Evolutionary conservation across 2,113 vertebrate genomes (phyloP).

Genomic region (Cephalopholis sonnerati): DNA sequence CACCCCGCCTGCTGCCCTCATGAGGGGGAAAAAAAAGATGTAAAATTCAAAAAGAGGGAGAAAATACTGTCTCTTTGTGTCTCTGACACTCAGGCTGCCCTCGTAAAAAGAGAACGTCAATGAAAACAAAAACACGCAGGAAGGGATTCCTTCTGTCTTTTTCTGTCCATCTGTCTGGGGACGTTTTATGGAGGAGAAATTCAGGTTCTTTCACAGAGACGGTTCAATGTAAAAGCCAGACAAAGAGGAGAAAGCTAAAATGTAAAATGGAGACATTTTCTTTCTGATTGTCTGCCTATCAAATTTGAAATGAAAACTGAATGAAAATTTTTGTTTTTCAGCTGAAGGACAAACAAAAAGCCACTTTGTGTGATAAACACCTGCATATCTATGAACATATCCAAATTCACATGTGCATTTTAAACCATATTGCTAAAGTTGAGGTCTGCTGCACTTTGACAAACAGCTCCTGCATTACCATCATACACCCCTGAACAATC

Average conservation of each 20-base stretch:
- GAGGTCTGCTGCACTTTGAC: background rate
- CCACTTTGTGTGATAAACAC: background rate
- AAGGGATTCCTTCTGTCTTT: slow-evolving; percentile 42
- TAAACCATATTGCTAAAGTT: background rate
- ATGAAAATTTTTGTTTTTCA: background rate
- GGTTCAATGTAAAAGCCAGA: background rate
- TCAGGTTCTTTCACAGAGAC: background rate
- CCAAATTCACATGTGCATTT: background rate
- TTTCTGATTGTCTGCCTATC: background rate
- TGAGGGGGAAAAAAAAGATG: slow-evolving; percentile 30
- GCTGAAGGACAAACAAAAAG: background rate
- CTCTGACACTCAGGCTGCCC: slow-evolving; percentile 45
- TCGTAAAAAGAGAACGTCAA: slow-evolving; percentile 59
- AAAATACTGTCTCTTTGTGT: slow-evolving; percentile 68
- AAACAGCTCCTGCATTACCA: no score
- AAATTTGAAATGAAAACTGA: background rate
- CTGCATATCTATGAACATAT: background rate
- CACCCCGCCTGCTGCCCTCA: slow-evolving; percentile 49
- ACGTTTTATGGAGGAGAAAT: slow-evolving; percentile 6
- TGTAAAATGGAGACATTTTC: background rate
- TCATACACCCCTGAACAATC: background rate
- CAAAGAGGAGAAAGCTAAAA: background rate
- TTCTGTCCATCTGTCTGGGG: slow-evolving; percentile 64
- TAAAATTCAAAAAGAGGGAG: slow-evolving; percentile 47
- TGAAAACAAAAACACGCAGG: slow-evolving; percentile 55